These are phyloP conservation scores for Brassicogethes aeneus DNA, from an alignment of 2,888 invertebrate species.

Conservation along the genomic window DNA sequence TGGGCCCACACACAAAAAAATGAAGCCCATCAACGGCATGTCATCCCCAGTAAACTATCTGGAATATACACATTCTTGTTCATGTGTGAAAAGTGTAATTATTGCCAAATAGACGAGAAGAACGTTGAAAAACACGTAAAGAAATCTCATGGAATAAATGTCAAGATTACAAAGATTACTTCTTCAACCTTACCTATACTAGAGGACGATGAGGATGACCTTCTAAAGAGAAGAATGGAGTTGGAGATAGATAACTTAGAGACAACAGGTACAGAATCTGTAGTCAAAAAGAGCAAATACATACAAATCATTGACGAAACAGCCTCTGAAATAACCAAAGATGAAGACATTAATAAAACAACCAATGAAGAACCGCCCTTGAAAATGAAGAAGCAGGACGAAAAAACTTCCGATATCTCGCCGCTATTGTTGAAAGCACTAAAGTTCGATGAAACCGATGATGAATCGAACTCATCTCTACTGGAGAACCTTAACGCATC, in stretches of 20 bases:
- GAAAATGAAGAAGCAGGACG: neutral
- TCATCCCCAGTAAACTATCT: too few relatives aligned
- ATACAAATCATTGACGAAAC: too few relatives aligned
- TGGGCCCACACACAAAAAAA: neutral
- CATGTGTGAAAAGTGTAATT: constrained; percentile 65
- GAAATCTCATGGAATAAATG: constrained; percentile 45
- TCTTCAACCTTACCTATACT: constrained; percentile 24
- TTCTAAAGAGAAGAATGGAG: too few relatives aligned
- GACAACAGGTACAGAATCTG: neutral
- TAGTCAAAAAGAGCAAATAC: neutral
- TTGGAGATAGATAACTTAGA: constrained; percentile 8
- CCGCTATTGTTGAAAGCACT: too few relatives aligned
- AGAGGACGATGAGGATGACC: neutral
- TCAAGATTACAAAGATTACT: constrained; percentile 36
- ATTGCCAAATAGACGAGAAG: constrained; percentile 53
- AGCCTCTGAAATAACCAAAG: neutral
- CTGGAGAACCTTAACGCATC: constrained; percentile 3
- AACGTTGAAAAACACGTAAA: constrained; percentile 56
- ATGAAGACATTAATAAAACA: too few relatives aligned
- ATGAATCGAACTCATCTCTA: neutral
- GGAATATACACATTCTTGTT: too few relatives aligned
- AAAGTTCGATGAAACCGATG: neutral
- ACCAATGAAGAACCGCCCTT: neutral
- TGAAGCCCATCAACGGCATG: constrained; percentile 20
- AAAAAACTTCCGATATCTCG: constrained; percentile 1